These are phyloP conservation scores for Leucania comma DNA, from an alignment of 2,888 invertebrate species.

Conservation along the genomic window DNA sequence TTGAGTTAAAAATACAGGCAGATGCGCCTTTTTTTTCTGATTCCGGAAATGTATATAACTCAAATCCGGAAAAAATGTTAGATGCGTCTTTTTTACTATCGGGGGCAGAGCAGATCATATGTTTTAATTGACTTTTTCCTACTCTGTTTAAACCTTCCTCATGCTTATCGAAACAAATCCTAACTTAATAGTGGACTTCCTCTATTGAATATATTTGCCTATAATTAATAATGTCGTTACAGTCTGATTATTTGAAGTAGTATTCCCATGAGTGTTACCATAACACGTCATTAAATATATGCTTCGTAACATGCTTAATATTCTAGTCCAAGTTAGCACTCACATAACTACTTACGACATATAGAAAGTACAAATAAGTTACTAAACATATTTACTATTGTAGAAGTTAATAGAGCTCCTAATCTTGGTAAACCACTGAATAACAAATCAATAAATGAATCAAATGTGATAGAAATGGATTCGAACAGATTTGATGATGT, in stretches of 20 bases:
- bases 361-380: constrained; percentile 42
- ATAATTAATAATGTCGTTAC: neutral
- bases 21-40: too few relatives aligned
- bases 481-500: neutral
- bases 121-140: neutral
- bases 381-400: neutral
- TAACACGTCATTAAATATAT: constrained; percentile 2
- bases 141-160: neutral
- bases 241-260: neutral
- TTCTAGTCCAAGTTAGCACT: constrained; percentile 22
- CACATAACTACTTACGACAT: constrained; percentile 34
- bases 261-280: neutral
- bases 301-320: constrained; percentile 27
- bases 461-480: constrained; percentile 21
- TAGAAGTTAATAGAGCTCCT: neutral
- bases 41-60: too few relatives aligned
- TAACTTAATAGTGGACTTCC: constrained; percentile 15
- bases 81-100: too few relatives aligned
- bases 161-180: neutral
- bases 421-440: neutral
- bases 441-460: constrained; percentile 7
- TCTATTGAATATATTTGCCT: neutral
- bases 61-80: too few relatives aligned
- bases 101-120: neutral
- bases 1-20: too few relatives aligned